Conservation (phyloP, 2,888 invertebrate genomes). For the Invenusta paracnida region DNA sequence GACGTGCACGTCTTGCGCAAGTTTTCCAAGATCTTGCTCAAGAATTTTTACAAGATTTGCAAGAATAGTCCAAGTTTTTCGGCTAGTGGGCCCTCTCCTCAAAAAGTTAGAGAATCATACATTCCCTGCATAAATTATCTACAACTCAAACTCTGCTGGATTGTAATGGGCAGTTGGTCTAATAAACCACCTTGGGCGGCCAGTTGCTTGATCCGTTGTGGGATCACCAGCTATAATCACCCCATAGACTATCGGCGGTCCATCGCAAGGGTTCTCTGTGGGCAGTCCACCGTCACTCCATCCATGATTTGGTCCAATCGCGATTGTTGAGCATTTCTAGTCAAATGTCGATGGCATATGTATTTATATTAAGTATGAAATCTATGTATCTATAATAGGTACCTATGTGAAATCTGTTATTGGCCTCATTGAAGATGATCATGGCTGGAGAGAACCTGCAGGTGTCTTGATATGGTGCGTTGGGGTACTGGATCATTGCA, state of each 20-base stretch:
- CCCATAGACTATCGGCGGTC: neutral
- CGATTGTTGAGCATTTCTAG: neutral
- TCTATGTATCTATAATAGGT: neutral
- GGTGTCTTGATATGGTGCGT: neutral
- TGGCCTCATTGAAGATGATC: neutral
- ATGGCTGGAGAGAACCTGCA: neutral
- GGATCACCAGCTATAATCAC: neutral
- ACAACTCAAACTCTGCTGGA: neutral
- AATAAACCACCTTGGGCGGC: neutral
- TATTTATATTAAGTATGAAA: too few relatives aligned
- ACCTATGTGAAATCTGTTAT: neutral
- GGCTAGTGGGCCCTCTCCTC: neutral
- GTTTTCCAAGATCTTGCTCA: too few relatives aligned
- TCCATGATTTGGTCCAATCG: neutral
- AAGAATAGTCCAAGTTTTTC: too few relatives aligned
- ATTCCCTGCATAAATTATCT: too few relatives aligned
- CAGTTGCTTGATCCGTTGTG: neutral
- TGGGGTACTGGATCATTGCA: neutral
- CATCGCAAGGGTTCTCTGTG: neutral
- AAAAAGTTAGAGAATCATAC: neutral
- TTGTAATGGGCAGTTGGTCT: neutral
- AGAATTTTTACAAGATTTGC: too few relatives aligned
- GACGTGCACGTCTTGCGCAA: too few relatives aligned
- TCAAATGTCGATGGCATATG: neutral
- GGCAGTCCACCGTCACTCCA: neutral